Percentiles rank a stretch among this genome's conserved stretches.
These are phyloP conservation scores for Lottia gigantea DNA, from an alignment of 2,888 invertebrate species.

Conservation along the genomic window DNA sequence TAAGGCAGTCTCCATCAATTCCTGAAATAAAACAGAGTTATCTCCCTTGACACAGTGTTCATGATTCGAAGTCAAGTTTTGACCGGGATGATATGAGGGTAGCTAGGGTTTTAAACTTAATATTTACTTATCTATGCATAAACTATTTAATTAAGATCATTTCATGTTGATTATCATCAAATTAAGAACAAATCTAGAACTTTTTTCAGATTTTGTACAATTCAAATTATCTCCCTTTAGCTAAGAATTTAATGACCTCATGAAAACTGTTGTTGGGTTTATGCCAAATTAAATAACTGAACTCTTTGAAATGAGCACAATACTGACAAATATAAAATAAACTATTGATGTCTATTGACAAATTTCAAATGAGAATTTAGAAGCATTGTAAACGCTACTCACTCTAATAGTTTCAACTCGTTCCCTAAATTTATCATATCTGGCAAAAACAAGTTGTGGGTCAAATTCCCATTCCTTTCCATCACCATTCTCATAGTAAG, in stretches of 20 bases:
- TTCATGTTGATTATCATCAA: too few species aligned
- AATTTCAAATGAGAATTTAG: conserved; percentile 8
- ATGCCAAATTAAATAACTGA: too few species aligned
- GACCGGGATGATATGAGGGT: too few species aligned
- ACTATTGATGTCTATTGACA: not conserved
- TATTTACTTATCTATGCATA: too few species aligned
- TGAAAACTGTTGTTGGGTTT: too few species aligned
- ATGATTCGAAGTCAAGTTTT: too few species aligned
- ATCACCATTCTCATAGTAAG: conserved; percentile 65
- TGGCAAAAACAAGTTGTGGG: conserved; percentile 67
- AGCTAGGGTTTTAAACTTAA: too few species aligned
- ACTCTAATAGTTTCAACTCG: conserved; percentile 65
- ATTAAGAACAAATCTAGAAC: too few species aligned
- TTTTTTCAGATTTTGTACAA: too few species aligned
- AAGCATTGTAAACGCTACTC: conserved; percentile 19
- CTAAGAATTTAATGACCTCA: not conserved
- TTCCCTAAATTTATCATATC: conserved; percentile 65
- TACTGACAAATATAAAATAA: not conserved
- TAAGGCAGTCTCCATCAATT: conserved; percentile 90
- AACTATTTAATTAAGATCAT: too few species aligned
- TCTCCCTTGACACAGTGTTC: not conserved
- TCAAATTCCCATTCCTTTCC: conserved; percentile 67
- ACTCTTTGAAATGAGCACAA: not conserved
- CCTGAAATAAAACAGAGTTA: conserved; percentile 68
- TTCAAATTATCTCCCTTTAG: too few species aligned